phyloP scores from a whole-genome alignment of 23 tunicate genomes.

The Halocynthia aurantium region DNA sequence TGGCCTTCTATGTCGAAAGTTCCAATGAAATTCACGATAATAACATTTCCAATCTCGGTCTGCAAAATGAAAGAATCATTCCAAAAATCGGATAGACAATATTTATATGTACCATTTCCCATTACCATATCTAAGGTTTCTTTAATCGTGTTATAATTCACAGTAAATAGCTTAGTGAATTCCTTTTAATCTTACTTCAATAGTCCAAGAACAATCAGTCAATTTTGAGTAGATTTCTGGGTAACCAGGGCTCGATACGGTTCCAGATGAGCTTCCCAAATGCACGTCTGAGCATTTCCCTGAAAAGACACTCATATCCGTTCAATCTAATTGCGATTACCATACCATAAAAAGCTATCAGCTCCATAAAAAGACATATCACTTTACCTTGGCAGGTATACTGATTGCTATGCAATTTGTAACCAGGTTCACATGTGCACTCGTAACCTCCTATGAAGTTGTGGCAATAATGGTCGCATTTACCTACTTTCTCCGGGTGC shows the following conservation, averaged over 20 bases:
- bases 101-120: too few species aligned
- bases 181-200: constrained; percentile 23
- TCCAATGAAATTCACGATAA: constrained; percentile 26
- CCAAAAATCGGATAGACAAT: neutral
- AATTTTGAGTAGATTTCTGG: constrained; percentile 56
- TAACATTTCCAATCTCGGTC: constrained; percentile 36
- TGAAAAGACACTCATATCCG: neutral
- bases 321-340: neutral
- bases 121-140: too few species aligned
- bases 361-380: neutral
- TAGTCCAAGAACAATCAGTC: constrained; percentile 79
- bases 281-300: constrained; percentile 9
- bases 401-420: constrained; percentile 34
- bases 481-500: constrained; percentile 41
- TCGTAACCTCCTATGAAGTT: constrained; percentile 60
- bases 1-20: constrained; percentile 50
- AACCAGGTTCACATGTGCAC: constrained; percentile 56
- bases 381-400: constrained; percentile 47
- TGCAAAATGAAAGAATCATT: constrained; percentile 14
- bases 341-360: neutral
- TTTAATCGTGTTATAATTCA: too few species aligned
- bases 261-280: constrained; percentile 9
- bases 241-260: constrained; percentile 51
- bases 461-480: constrained; percentile 65
- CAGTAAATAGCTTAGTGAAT: too few species aligned